These are phyloP conservation scores for Antheraea pernyi DNA, from an alignment of 1,140 invertebrate genomes.

Conservation along the genomic window DNA sequence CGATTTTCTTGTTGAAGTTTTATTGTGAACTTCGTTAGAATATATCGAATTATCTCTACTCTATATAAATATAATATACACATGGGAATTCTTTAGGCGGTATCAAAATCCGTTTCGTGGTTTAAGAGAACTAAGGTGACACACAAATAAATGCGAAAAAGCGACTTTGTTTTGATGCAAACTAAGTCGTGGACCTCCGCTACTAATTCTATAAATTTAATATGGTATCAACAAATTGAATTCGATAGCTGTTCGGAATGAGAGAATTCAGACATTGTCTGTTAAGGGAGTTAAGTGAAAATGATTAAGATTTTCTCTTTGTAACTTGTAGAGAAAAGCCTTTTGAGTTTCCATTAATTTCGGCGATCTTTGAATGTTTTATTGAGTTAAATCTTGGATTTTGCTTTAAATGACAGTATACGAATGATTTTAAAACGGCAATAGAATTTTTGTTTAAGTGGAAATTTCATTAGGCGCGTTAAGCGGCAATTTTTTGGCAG, in stretches of 20 bases:
- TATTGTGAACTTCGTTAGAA: no score
- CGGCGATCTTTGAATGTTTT: not conserved
- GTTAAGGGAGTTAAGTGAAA: not conserved
- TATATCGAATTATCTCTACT: no score
- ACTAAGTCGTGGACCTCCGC: no score
- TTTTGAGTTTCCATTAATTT: not conserved
- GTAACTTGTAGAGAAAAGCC: not conserved
- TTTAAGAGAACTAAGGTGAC: no score
- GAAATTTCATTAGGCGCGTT: no score
- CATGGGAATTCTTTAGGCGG: no score
- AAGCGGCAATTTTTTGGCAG: no score
- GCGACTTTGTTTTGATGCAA: no score
- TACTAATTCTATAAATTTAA: not conserved
- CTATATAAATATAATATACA: no score
- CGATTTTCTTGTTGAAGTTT: no score
- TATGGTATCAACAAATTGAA: not conserved
- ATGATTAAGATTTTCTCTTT: not conserved
- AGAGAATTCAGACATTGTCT: not conserved
- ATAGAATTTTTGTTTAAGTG: not conserved
- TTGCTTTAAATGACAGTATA: not conserved
- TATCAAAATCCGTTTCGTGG: no score
- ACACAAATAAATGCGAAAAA: no score
- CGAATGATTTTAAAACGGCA: not conserved
- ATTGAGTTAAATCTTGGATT: not conserved
- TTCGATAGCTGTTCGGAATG: not conserved